Evolutionary conservation across 2,888 invertebrate species (phyloP).

Genomic region (Chaetoderma sp.): DNA sequence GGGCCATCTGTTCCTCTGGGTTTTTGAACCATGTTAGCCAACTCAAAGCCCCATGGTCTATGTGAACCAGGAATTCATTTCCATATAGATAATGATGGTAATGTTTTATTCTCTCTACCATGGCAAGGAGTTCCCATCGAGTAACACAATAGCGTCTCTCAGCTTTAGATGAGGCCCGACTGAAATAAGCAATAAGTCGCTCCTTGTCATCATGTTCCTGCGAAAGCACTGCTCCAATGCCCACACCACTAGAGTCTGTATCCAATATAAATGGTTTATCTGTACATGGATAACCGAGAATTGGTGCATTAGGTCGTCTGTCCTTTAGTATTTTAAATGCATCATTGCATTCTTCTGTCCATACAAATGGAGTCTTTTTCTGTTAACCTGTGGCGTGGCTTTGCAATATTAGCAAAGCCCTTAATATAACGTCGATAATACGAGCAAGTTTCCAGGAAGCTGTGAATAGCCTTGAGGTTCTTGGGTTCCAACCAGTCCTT

Average conservation of each 20-base stretch:
- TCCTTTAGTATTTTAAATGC: slow-evolving; percentile 15
- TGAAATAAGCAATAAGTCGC: slow-evolving; percentile 29
- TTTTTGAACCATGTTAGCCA: slow-evolving; percentile 32
- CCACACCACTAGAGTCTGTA: slow-evolving; percentile 26
- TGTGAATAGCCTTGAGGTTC: slow-evolving; percentile 17
- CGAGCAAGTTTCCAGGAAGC: slow-evolving; percentile 24
- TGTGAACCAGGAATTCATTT: slow-evolving; percentile 11
- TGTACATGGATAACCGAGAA: slow-evolving; percentile 20
- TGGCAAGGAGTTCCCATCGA: slow-evolving; percentile 32
- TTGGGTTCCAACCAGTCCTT: slow-evolving; percentile 19
- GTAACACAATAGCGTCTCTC: slow-evolving; percentile 33
- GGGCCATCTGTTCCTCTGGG: slow-evolving; percentile 32
- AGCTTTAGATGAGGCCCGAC: slow-evolving; percentile 21
- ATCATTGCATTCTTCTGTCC: slow-evolving; percentile 23
- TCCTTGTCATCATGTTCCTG: slow-evolving; percentile 26
- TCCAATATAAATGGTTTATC: slow-evolving; percentile 25
- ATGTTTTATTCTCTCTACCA: slow-evolving; percentile 23
- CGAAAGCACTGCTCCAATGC: slow-evolving; percentile 28
- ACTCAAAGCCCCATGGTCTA: slow-evolving; percentile 35
- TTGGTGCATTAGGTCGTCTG: neutral
- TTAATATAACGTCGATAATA: slow-evolving; percentile 24
- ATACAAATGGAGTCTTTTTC: slow-evolving; percentile 18
- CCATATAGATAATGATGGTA: slow-evolving; percentile 35
- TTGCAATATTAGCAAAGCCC: slow-evolving; percentile 25
- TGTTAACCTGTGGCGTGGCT: slow-evolving; percentile 24